Conservation (phyloP, 2,797 vertebrate genomes). For the Poliocrania exsul region DNA sequence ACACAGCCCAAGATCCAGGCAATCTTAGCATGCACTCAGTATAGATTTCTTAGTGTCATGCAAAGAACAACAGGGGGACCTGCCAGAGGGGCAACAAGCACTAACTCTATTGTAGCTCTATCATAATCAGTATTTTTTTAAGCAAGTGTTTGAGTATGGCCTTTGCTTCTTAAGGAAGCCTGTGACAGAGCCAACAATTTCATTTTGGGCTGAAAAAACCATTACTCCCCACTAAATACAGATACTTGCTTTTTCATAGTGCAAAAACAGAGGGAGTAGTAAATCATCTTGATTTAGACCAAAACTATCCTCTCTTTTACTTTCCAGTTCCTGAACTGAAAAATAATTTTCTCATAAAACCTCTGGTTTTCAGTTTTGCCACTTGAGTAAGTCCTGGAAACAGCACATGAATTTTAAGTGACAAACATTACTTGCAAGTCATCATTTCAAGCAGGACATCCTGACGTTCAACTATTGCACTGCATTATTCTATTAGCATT, state of each 20-base stretch:
- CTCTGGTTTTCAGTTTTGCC: neutral
- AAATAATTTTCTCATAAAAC: neutral
- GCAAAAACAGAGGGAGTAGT: neutral
- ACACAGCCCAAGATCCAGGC: neutral
- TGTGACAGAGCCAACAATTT: neutral
- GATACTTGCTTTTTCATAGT: neutral
- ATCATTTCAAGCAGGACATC: neutral
- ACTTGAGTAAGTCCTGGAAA: neutral
- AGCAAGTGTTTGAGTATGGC: neutral
- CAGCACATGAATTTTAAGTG: neutral
- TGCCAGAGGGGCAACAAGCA: neutral
- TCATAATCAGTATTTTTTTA: neutral
- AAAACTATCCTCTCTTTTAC: neutral
- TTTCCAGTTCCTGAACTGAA: neutral
- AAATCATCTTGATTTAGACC: neutral
- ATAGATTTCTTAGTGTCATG: accelerated
- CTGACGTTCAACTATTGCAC: accelerated
- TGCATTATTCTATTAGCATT: neutral
- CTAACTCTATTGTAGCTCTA: neutral
- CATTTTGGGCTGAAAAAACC: neutral
- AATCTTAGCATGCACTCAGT: neutral
- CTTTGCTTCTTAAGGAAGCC: neutral
- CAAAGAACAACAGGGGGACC: neutral
- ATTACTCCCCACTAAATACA: neutral
- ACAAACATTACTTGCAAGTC: neutral